Conservation (phyloP, 1,140 invertebrate species). For the Drosophila biarmipes region DNA sequence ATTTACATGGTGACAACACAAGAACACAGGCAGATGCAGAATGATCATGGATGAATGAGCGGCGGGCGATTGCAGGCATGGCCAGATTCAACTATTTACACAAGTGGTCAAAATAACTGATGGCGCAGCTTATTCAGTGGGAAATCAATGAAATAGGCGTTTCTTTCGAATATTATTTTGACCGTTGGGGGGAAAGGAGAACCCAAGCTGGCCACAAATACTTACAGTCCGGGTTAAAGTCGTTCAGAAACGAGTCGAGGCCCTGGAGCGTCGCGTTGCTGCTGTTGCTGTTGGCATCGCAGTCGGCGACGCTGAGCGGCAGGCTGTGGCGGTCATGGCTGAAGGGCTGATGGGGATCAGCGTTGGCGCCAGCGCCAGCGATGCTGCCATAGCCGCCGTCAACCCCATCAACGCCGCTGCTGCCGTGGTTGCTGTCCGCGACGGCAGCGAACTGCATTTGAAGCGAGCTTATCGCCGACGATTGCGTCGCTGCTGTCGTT, state of each 20-base stretch:
- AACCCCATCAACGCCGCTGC: conserved; percentile 42
- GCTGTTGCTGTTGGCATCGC: conserved; percentile 65
- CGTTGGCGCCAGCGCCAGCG: conserved; percentile 69
- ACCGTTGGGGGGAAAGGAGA: neutral
- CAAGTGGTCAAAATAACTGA: conserved; percentile 6
- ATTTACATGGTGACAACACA: conserved; percentile 41
- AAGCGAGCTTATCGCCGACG: conserved; percentile 73
- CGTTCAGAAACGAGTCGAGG: conserved; percentile 65
- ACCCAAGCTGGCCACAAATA: conserved; percentile 1
- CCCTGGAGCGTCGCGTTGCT: conserved; percentile 61
- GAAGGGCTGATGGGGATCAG: conserved; percentile 55
- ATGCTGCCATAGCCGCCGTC: conserved; percentile 53
- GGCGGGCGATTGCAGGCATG: conserved; percentile 3
- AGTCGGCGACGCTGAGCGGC: conserved; percentile 41
- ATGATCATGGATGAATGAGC: conserved; percentile 21
- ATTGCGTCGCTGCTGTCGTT: conserved; percentile 23
- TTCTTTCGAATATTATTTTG: conserved; percentile 4
- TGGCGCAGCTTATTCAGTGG: no score
- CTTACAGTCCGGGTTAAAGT: conserved; percentile 70
- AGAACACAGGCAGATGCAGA: conserved; percentile 1
- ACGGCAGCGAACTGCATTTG: conserved; percentile 85
- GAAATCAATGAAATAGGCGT: no score
- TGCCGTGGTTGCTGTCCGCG: conserved; percentile 68
- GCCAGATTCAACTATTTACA: conserved; percentile 11
- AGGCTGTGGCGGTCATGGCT: conserved; percentile 43